Evolutionary conservation across 2,113 vertebrate species (phyloP).

Genomic region (Hipposideros armiger): DNA sequence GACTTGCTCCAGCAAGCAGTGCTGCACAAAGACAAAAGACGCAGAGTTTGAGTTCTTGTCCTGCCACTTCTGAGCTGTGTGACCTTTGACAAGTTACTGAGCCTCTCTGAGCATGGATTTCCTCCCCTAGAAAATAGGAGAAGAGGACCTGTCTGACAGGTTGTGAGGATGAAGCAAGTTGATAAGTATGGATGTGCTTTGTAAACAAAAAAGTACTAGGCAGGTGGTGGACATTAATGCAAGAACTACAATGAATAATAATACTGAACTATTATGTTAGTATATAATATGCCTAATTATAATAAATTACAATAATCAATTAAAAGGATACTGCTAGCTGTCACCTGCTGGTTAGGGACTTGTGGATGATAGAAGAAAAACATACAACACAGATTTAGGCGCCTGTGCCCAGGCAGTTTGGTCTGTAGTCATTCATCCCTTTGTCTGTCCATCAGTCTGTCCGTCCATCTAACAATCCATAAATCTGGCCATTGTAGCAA

Average conservation of each 20-base stretch:
- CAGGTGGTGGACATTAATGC: neutral
- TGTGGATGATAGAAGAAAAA: neutral
- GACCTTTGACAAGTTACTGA: neutral
- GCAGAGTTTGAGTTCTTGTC: neutral
- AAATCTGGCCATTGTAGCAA: neutral
- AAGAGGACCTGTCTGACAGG: neutral
- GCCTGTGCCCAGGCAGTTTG: neutral
- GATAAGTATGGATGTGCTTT: neutral
- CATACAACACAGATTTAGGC: neutral
- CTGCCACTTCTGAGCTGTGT: neutral
- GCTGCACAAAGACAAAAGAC: neutral
- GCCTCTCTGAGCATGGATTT: slow-evolving; percentile 38
- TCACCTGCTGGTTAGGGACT: neutral
- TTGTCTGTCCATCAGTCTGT: neutral
- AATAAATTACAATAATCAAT: neutral
- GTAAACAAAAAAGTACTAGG: neutral
- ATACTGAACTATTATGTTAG: neutral
- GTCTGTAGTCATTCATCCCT: neutral
- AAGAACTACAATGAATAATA: neutral
- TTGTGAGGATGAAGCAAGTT: neutral
- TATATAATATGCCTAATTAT: neutral
- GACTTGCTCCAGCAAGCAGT: neutral
- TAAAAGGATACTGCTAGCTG: neutral
- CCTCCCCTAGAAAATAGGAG: neutral
- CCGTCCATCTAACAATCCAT: neutral